Percentiles rank a stretch among this genome's conserved stretches.
These are phyloP conservation scores for Butorides virescens DNA, from an alignment of 2,113 vertebrate genomes.

Conservation along the genomic window DNA sequence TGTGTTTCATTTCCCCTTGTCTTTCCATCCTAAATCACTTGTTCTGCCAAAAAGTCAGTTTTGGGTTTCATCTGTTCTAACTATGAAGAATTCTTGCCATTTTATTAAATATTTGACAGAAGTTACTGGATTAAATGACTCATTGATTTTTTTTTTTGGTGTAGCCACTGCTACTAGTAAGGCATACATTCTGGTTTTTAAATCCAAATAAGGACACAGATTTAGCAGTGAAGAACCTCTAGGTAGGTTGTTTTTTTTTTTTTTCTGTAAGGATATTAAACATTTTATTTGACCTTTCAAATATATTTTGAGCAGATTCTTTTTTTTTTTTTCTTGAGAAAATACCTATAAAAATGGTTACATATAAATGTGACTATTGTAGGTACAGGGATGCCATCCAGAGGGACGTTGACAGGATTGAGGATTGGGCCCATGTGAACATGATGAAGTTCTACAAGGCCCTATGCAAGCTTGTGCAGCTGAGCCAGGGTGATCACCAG, in stretches of 20 bases:
- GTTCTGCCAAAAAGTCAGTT: background rate
- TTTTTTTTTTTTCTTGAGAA: background rate
- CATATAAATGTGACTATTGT: background rate
- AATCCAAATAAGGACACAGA: background rate
- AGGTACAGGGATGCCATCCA: background rate
- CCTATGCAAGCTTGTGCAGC: background rate
- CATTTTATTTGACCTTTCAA: background rate
- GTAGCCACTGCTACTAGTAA: background rate
- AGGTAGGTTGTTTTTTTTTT: background rate
- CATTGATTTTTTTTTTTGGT: background rate
- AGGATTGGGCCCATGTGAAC: background rate
- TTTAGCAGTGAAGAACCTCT: background rate
- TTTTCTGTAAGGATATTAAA: background rate
- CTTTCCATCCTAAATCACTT: background rate
- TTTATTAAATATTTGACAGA: background rate
- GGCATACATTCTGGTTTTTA: background rate
- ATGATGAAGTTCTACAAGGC: background rate
- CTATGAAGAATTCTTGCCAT: background rate
- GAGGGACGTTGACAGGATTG: background rate
- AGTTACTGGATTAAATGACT: background rate
- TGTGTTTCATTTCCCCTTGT: background rate
- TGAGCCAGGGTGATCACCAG: fast-evolving
- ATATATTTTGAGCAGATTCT: background rate
- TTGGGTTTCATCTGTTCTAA: background rate
- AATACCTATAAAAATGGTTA: background rate